Percentiles rank a stretch among this genome's conserved stretches.
Evolutionary conservation across 2,113 vertebrate genomes (phyloP).

Genomic region (Callopanchax toddi): DNA sequence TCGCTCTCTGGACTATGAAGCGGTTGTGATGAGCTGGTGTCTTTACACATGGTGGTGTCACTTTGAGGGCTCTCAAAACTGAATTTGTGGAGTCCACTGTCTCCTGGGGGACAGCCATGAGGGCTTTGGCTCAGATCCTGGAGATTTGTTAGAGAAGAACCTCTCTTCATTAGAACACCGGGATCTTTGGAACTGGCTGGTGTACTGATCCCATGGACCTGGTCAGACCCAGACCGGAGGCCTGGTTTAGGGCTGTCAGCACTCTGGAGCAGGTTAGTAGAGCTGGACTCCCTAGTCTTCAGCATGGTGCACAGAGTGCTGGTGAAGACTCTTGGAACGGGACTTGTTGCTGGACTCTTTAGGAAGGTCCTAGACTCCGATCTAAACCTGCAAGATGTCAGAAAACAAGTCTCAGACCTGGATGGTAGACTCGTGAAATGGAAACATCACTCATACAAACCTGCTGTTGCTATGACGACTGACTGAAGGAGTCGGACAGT

Average conservation of each 20-base stretch:
- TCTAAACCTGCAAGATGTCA: conserved; percentile 50
- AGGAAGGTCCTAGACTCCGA: conserved; percentile 74
- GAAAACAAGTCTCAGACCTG: neutral
- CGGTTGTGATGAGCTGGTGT: neutral
- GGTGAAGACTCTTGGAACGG: conserved; percentile 61
- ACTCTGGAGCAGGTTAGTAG: neutral
- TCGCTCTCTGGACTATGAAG: too few species aligned
- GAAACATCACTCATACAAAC: conserved; percentile 18
- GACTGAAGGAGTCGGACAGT: conserved; percentile 56
- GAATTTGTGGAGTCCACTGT: neutral
- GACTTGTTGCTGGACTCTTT: conserved; percentile 66
- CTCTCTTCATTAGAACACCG: neutral
- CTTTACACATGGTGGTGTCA: neutral
- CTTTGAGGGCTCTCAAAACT: neutral
- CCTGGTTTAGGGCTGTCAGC: neutral
- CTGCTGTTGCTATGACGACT: conserved; percentile 40
- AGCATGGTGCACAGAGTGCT: conserved; percentile 67
- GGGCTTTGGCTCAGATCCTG: neutral
- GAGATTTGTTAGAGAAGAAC: neutral
- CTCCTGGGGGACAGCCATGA: neutral
- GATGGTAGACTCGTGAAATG: too few species aligned
- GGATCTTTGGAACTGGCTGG: conserved; percentile 1
- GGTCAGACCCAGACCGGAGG: neutral
- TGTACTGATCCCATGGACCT: neutral
- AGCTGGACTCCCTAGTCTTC: conserved; percentile 56